Evolutionary conservation across 2,113 vertebrate species (phyloP).

Genomic region (Aptenodytes forsteri): DNA sequence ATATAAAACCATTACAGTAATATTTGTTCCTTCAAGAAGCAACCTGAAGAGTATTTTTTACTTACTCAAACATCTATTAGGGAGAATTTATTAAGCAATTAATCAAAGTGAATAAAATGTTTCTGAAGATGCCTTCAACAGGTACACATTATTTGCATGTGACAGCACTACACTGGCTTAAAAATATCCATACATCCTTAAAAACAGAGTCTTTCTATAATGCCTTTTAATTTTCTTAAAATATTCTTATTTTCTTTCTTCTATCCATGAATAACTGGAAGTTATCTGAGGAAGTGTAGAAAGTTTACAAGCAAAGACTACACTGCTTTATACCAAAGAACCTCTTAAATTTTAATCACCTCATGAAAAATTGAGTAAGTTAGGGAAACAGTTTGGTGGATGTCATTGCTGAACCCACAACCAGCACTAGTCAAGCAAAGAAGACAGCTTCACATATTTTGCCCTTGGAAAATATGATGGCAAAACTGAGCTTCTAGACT

Average conservation of each 20-base stretch:
- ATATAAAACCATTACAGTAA: neutral
- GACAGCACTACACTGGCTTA: neutral
- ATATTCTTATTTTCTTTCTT: neutral
- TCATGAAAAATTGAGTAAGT: neutral
- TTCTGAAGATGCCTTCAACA: neutral
- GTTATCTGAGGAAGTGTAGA: neutral
- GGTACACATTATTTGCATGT: neutral
- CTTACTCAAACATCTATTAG: neutral
- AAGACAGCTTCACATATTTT: neutral
- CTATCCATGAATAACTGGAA: neutral
- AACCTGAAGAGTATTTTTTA: neutral
- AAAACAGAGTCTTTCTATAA: neutral
- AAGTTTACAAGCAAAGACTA: neutral
- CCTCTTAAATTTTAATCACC: neutral
- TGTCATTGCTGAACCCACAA: neutral
- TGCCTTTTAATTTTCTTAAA: neutral
- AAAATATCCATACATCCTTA: neutral
- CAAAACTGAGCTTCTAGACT: neutral
- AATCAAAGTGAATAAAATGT: neutral
- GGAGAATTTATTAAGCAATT: neutral
- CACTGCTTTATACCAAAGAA: neutral
- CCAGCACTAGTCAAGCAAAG: neutral
- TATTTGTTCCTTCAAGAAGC: neutral
- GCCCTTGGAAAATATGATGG: neutral
- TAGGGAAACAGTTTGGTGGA: neutral